Percentiles rank a stretch among this genome's conserved stretches.
Evolutionary conservation across 2,113 vertebrate species (phyloP).

Genomic region (Ailuropoda melanoleuca): DNA sequence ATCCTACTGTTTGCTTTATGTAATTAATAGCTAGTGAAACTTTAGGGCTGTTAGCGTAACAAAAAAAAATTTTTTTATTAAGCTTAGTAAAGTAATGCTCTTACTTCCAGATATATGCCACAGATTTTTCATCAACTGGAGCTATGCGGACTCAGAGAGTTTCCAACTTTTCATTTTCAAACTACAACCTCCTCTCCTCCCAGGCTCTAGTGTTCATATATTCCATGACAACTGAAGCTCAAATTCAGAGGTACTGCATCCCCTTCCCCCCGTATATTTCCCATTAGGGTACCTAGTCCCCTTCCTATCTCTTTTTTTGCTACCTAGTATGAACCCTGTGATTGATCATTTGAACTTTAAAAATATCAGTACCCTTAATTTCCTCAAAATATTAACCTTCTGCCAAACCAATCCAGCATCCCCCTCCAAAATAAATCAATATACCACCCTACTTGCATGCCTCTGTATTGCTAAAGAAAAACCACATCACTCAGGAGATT

Average conservation of each 20-base stretch:
- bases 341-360: background rate
- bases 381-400: background rate
- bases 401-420: background rate
- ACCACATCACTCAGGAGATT: background rate
- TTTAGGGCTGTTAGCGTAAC: background rate
- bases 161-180: background rate
- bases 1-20: background rate
- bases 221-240: background rate
- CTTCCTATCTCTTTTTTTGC: background rate
- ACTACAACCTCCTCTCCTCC: background rate
- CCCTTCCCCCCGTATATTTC: background rate
- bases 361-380: background rate
- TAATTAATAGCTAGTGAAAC: background rate
- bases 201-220: background rate
- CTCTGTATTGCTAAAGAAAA: background rate
- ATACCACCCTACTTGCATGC: background rate
- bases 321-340: background rate
- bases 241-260: background rate
- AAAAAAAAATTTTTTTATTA: background rate
- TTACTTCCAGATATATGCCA: background rate
- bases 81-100: background rate
- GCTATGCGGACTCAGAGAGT: background rate
- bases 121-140: background rate
- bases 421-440: background rate
- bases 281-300: too few relatives aligned